A percentile compares a stretch with the other conserved stretches of the same genome.
Evolutionary conservation across 2,797 vertebrate species (phyloP).

Genomic region (Potorous gilbertii): DNA sequence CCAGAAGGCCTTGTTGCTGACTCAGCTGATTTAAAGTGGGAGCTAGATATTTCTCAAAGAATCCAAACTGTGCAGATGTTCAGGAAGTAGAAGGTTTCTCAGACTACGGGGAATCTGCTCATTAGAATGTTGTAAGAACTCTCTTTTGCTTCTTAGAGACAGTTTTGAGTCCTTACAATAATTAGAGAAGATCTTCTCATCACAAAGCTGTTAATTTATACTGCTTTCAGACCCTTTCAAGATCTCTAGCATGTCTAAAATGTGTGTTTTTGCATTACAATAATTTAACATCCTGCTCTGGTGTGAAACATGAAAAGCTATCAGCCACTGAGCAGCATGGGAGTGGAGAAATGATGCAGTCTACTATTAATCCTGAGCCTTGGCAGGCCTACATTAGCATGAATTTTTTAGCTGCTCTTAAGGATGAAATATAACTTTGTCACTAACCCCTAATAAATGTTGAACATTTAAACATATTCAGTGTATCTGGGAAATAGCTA

Average conservation of each 20-base stretch:
- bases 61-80: background rate
- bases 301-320: conserved; percentile 52
- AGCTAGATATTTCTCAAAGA: conserved; percentile 17
- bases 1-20: background rate
- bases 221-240: conserved; percentile 32
- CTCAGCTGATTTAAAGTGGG: background rate
- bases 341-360: conserved; percentile 30
- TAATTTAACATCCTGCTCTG: conserved; percentile 40
- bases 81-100: conserved; percentile 48
- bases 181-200: conserved; percentile 47
- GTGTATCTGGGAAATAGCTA: conserved; percentile 33
- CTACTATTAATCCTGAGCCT: conserved; percentile 49
- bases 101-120: background rate
- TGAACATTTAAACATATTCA: conserved; percentile 46
- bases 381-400: conserved; percentile 47
- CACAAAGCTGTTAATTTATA: conserved; percentile 53
- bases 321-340: conserved; percentile 23
- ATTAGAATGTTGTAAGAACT: conserved; percentile 34
- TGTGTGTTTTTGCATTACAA: conserved; percentile 70
- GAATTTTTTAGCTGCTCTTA: conserved; percentile 69
- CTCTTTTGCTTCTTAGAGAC: conserved; percentile 23
- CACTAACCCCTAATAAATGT: conserved; percentile 46
- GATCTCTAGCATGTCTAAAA: conserved; percentile 52
- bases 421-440: conserved; percentile 58
- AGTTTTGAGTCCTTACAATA: conserved; percentile 10